These are phyloP conservation scores for Poicephalus gulielmi DNA, from an alignment of 2,113 vertebrate genomes.

Conservation along the genomic window DNA sequence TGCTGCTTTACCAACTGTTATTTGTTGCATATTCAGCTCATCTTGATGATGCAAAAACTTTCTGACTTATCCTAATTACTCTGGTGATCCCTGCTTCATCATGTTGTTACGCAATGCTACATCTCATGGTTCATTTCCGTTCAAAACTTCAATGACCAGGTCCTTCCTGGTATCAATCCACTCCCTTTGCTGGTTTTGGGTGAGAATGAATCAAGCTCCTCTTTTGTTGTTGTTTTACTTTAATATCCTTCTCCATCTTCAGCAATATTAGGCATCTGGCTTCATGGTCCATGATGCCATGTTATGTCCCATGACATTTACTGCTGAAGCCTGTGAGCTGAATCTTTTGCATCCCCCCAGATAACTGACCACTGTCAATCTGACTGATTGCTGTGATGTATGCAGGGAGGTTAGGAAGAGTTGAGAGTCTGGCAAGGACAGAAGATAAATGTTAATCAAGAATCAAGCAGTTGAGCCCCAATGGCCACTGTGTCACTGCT, in stretches of 20 bases:
- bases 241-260: not conserved
- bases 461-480: not conserved
- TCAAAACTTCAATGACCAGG: not conserved
- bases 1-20: not conserved
- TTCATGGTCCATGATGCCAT: not conserved
- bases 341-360: not conserved
- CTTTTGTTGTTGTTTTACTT: not conserved
- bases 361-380: no score
- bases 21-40: not conserved
- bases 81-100: not conserved
- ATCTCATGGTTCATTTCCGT: not conserved
- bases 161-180: not conserved
- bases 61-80: not conserved
- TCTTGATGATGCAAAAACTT: not conserved
- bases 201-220: not conserved
- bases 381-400: not conserved
- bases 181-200: not conserved
- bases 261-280: not conserved
- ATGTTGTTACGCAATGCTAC: not conserved
- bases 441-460: not conserved
- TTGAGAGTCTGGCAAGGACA: not conserved
- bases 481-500: rapidly evolving
- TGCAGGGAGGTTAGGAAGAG: not conserved
- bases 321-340: not conserved
- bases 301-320: not conserved